Evolutionary conservation across 2,797 vertebrate species (phyloP), one percentile per base, ranked within the genome.

Genomic region (Sebastes diaconus): DNA sequence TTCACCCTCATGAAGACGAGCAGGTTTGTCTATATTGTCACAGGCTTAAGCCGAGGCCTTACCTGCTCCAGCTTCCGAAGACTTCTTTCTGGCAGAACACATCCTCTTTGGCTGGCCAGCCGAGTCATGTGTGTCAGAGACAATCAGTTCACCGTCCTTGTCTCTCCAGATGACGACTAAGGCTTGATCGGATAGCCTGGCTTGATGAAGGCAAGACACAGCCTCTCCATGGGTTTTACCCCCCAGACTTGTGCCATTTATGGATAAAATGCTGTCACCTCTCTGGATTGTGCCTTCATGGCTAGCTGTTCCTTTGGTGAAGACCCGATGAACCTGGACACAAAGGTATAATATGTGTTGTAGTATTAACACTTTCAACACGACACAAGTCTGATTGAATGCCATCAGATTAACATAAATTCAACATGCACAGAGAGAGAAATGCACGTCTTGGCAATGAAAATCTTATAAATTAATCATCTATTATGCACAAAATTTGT

Each of bases 261-360:
- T 93, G 2, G 97, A 98, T 50, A 98, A 80, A 82, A 99, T 92
- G 74, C 88, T 74, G 91, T 99, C 98, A 46, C 98, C 97, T 60
- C 91, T 95, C 88, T 93, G 95, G 86, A 98, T 94, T 27, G 96
- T 97, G 55, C 97, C 97, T 94, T 98, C 97, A 42, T 96, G 93
- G 83, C 94, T 94, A 14, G 98, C 97, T 7, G 94, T 94, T 50
- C 97, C 98, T 92, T 96, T 97, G 75, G 94, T 94, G 93, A 99
- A 98, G 70, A 99, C 97, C 76, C 97, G 97, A 90, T 99, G 98
- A 52, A 99, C 96, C 98, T 99, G 88, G 4, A 82, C 74, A 68
- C 88, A 84, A 24, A 73, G 52, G n/a, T 9, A 32, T 14, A 39
- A 39, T 39, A 42, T 14, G 13, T 14, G 39, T 42, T 42, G 5